Evolutionary conservation across 2,113 vertebrate species (phyloP).

Genomic region (Nannobrachium achirus): DNA sequence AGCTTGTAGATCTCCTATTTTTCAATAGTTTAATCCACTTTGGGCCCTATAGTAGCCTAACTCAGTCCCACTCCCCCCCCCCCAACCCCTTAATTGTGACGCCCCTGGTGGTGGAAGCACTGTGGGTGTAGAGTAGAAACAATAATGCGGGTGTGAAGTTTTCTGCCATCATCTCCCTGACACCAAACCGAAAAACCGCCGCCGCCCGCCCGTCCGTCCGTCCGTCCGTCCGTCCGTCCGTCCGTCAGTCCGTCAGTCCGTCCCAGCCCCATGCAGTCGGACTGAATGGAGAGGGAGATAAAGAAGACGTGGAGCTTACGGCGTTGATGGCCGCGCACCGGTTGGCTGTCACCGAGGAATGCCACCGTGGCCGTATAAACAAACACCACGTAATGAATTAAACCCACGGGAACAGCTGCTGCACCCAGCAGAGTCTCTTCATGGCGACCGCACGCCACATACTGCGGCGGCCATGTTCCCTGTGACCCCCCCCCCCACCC

Average conservation of each 20-base stretch:
- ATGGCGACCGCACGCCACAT: slow-evolving; percentile 24
- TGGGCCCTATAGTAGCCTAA: no score
- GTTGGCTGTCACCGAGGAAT: slow-evolving; percentile 52
- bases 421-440: no score
- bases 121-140: slow-evolving; percentile 11
- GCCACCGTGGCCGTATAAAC: slow-evolving; percentile 38
- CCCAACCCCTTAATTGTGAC: no score
- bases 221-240: no score
- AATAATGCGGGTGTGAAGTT: slow-evolving; percentile 22
- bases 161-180: slow-evolving; percentile 6
- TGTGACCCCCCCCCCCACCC: not conserved
- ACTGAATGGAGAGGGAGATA: slow-evolving; percentile 14
- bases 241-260: no score
- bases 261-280: no score
- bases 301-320: slow-evolving; percentile 29
- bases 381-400: slow-evolving; percentile 21
- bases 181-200: slow-evolving; percentile 26
- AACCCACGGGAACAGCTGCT: slow-evolving; percentile 40
- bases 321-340: slow-evolving; percentile 18
- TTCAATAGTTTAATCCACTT: no score
- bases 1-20: no score
- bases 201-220: no score
- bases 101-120: not conserved
- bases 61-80: no score
- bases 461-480: slow-evolving; percentile 26